Evolutionary conservation across 2,797 vertebrate species (phyloP).

Genomic region (Cercopithecus diana): DNA sequence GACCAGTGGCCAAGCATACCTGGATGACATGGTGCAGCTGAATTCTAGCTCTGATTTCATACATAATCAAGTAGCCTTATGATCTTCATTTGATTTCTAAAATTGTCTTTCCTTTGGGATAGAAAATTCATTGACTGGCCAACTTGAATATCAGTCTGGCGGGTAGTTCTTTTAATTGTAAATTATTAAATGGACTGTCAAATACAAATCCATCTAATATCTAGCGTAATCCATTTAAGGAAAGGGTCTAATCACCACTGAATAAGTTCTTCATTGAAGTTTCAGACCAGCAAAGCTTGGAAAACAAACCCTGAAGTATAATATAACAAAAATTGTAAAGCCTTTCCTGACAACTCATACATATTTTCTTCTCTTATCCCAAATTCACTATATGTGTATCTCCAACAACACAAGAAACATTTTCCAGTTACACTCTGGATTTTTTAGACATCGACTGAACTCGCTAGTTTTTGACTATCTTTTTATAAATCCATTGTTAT

Average conservation of each 20-base stretch:
- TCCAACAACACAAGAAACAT: neutral
- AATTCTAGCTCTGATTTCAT: constrained; percentile 49
- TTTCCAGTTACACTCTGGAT: neutral
- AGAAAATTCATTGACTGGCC: constrained; percentile 6
- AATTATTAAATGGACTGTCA: constrained; percentile 45
- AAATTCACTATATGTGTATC: constrained; percentile 23
- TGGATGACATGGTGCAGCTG: neutral
- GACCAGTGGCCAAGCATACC: neutral
- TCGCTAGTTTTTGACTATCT: neutral
- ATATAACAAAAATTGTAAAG: constrained; percentile 32
- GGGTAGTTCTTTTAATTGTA: constrained; percentile 34
- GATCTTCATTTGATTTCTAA: constrained; percentile 48
- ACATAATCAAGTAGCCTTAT: neutral
- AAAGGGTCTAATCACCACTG: neutral
- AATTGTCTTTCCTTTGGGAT: constrained; percentile 37
- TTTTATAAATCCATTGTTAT: constrained; percentile 47
- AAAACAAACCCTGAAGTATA: constrained; percentile 21
- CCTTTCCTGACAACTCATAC: constrained; percentile 12
- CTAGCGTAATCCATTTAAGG: constrained; percentile 41
- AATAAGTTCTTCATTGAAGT: constrained; percentile 34
- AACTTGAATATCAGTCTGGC: neutral
- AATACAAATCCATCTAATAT: constrained; percentile 19
- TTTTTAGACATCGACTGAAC: constrained; percentile 37
- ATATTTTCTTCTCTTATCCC: neutral
- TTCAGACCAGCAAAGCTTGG: constrained; percentile 19